Evolutionary conservation across 2,888 invertebrate genomes (phyloP).

Genomic region (Allophyes oxyacanthae): DNA sequence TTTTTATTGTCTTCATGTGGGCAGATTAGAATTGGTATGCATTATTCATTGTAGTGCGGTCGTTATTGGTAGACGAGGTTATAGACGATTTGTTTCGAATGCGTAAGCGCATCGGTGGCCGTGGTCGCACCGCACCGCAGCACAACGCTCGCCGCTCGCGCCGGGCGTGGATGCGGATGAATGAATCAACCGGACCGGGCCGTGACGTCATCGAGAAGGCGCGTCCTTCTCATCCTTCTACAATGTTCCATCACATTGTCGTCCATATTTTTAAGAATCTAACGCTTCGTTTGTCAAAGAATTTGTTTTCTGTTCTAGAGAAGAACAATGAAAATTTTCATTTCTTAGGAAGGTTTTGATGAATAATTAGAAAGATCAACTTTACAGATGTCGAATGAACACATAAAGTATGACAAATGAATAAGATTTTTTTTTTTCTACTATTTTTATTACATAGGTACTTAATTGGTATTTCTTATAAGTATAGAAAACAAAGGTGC

Average conservation of each 20-base stretch:
- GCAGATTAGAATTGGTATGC: slow-evolving; percentile 47
- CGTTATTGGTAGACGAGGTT: slow-evolving; percentile 70
- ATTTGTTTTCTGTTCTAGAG: slow-evolving; percentile 8
- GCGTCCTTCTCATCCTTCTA: slow-evolving; percentile 68
- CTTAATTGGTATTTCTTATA: background rate
- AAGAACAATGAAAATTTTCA: background rate
- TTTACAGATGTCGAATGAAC: background rate
- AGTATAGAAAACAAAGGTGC: background rate
- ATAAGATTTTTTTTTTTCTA: slow-evolving; percentile 3
- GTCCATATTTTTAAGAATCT: slow-evolving; percentile 40
- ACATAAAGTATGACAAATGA: slow-evolving; percentile 4
- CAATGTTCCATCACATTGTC: slow-evolving; percentile 63
- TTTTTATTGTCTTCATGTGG: slow-evolving; percentile 49
- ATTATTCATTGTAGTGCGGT: slow-evolving; percentile 55
- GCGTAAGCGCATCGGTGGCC: slow-evolving; percentile 72
- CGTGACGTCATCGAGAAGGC: slow-evolving; percentile 80
- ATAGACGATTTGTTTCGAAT: slow-evolving; percentile 70
- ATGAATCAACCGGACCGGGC: slow-evolving; percentile 73
- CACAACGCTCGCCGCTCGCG: slow-evolving; percentile 36
- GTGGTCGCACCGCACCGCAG: slow-evolving; percentile 18
- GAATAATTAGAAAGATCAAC: background rate
- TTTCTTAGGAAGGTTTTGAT: background rate
- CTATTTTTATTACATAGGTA: slow-evolving; percentile 5
- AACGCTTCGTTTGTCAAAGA: slow-evolving; percentile 23
- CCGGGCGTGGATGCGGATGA: slow-evolving; percentile 65